Base-by-base conservation (phyloP, 1,140 invertebrate species). In the Drosophila mayri region DNA sequence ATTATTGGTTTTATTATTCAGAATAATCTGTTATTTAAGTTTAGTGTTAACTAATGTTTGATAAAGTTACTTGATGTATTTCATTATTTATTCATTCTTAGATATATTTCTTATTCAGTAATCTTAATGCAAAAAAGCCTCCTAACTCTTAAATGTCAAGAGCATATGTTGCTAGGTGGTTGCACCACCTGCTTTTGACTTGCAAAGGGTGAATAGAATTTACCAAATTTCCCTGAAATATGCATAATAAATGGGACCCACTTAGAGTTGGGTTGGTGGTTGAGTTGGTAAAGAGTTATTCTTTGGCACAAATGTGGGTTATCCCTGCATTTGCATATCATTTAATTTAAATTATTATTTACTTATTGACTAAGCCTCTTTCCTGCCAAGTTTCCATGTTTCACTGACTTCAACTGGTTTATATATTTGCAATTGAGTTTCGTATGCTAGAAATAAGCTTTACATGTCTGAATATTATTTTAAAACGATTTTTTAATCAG, bases 91-190 rank as follows among this genome's bases (percentile, higher is more conserved):
- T 18, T 38, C 28, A 1, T 30, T 22, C 10, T 6, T 9, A 40
- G 7, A 18, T 3, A 18, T 32, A 32, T 25, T 4, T 30, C n/a
- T 32, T 32, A 30, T 18, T 32, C 6, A 12, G 0, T 18, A 18
- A 50, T 16, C 11, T n/a, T 30, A 11, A 14, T 25, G 4, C 6
- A 2, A 38, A n/a, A 40, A 20, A 6, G 0, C 1, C 12, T 5
- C 14, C 12, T 14, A 54, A 25, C 38, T 54, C 44, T 54, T 3
- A 38, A 44, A 38, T 72, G 58, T 12, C 76, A 74, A 35, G 6
- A 65, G 10, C 80, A 83, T 52, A 20, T 83, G 80, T 71, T 76
- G 14, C 66, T 66, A 71, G n/a, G 20, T 58, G 16, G 9, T 46
- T 8, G 9, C 28, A 41, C 38, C 63, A 60, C 40, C 52, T 64